Base-by-base conservation (phyloP, 2,113 vertebrate species). In the Aspiorhynchus laticeps region DNA sequence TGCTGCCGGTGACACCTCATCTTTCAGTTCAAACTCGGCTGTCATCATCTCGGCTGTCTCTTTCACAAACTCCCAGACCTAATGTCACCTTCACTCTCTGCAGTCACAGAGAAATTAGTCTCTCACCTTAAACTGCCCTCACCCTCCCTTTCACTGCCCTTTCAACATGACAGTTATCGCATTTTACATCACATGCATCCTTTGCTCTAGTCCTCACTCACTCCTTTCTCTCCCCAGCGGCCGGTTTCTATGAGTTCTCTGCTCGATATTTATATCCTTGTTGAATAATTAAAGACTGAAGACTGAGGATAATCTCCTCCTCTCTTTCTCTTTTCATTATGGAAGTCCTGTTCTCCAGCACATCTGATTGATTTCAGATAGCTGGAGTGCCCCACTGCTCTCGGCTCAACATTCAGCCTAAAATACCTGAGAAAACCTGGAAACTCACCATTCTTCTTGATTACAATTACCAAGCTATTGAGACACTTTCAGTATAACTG, bases 221-320 rank as follows among this genome's bases (percentile, higher is more conserved):
- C 53, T 84, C 77, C 41, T 17, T 76, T 65, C 31, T 63, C 76
- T 76, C 81, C 80, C 74, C 71, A 17, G 71, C 26, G 85, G 67
- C 76, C 67, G 17, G 74, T 21, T 71, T 86, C 80, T 69, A 74
- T 77, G 85, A 63, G 88, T 80, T 83, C 78, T 88, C 82, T 84
- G 82, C 43, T 63, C 83, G 83, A 89, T 88, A 90, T 89, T 85
- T 88, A 85, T 88, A 88, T 87, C 83, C 6, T 59, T 61, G 67
- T 76, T 90, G 59, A 92, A 91, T 91, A 91, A 90, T 81, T 90
- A 82, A 91, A 90, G 77, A 56, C 19, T 26, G 59, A 63, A 53
- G 17, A 51, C 48, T 21, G 17, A 53, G 85, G 86, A 89, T 90
- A 85, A 91, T 90, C 84, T 80, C 74, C 65, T 33, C 41, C 85